A percentile compares a stretch with the other conserved stretches of the same genome.
Evolutionary conservation across 2,888 invertebrate species (phyloP).

Genomic region (Aquatica leii): DNA sequence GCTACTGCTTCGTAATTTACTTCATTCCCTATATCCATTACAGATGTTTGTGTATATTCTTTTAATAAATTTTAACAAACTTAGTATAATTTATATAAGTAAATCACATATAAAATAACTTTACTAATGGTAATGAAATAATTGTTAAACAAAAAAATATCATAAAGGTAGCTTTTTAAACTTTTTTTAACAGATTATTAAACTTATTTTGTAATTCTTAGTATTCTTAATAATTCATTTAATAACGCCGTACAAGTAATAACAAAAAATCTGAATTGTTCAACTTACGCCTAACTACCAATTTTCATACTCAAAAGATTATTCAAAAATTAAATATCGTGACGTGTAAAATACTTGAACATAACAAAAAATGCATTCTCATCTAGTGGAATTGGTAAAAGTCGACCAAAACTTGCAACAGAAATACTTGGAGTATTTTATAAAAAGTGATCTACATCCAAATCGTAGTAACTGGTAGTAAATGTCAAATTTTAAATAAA

Average conservation of each 20-base stretch:
- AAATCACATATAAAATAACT: too few species aligned
- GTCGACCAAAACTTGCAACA: slow-evolving; percentile 22
- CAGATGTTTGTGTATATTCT: too few species aligned
- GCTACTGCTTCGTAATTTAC: too few species aligned
- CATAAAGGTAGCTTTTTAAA: too few species aligned
- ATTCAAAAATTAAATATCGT: slow-evolving; percentile 27
- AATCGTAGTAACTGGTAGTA: neutral
- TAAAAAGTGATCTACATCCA: neutral
- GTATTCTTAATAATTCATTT: slow-evolving; percentile 1
- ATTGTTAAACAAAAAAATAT: too few species aligned
- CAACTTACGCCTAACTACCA: neutral
- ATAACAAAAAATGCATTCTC: slow-evolving; percentile 24
- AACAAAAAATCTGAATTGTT: slow-evolving; percentile 4
- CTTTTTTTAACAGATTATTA: too few species aligned
- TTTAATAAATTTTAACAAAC: too few species aligned
- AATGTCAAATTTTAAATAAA: neutral
- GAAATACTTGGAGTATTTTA: neutral
- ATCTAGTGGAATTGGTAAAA: slow-evolving; percentile 28
- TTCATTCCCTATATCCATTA: too few species aligned
- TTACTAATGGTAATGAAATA: too few species aligned
- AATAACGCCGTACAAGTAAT: neutral
- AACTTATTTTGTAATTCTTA: neutral
- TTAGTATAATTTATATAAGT: too few species aligned
- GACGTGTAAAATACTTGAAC: slow-evolving; percentile 22
- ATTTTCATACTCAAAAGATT: slow-evolving; percentile 24